phyloP scores from a whole-genome alignment of 1,140 invertebrate genomes.

The Aphidius ervi region DNA sequence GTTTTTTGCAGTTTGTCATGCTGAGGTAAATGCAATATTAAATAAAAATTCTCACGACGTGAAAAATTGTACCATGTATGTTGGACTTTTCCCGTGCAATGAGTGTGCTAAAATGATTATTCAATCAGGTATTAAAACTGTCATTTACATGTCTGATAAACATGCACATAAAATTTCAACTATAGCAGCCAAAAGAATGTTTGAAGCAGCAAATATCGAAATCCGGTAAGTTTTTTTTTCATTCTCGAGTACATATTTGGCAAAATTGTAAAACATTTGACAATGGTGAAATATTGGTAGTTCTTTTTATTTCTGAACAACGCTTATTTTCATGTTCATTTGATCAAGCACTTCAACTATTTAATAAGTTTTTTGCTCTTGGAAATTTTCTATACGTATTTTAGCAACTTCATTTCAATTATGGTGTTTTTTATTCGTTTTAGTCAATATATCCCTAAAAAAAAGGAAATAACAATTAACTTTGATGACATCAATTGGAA shows the following conservation, averaged over 20 bases:
- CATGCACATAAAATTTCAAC: slow-evolving; percentile 64
- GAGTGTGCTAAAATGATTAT: slow-evolving; percentile 97
- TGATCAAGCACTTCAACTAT: slow-evolving; percentile 1
- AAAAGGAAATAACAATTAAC: slow-evolving; percentile 63
- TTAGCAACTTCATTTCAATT: slow-evolving; percentile 5
- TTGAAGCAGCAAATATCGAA: slow-evolving; percentile 68
- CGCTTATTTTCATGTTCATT: too few species aligned
- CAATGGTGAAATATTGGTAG: not conserved
- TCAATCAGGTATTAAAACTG: slow-evolving; percentile 81
- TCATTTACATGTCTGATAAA: slow-evolving; percentile 81
- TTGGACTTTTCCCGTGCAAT: slow-evolving; percentile 89
- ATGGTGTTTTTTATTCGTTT: slow-evolving; percentile 24
- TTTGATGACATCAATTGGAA: slow-evolving; percentile 61
- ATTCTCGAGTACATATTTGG: not conserved
- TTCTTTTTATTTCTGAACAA: not conserved
- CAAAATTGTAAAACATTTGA: not conserved
- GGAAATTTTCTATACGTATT: not conserved
- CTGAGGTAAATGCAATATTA: slow-evolving; percentile 93
- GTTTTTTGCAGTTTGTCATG: slow-evolving; percentile 78
- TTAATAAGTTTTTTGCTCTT: not conserved
- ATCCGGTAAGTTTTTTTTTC: slow-evolving; percentile 52
- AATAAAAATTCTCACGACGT: slow-evolving; percentile 82
- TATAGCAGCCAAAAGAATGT: slow-evolving; percentile 74
- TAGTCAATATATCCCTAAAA: slow-evolving; percentile 65
- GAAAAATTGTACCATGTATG: slow-evolving; percentile 79